phyloP scores from a whole-genome alignment of 2,113 vertebrate genomes.

The Sylvietta virens region DNA sequence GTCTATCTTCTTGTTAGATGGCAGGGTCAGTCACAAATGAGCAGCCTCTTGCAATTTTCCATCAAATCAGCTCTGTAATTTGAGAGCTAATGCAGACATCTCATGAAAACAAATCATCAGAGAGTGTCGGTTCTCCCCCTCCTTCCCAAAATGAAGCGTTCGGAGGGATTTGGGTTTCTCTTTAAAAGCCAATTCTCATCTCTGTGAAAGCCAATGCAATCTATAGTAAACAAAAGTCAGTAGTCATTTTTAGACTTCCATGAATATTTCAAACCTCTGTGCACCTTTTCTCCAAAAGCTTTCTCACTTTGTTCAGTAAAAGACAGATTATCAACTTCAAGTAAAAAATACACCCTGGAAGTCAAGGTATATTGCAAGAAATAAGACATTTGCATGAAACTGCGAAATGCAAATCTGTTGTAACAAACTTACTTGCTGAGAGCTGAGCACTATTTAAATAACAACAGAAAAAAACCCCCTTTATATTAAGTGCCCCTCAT shows the following conservation, averaged over 20 bases:
- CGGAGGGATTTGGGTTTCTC: background rate
- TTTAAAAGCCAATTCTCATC: conserved; percentile 37
- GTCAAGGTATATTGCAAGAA: background rate
- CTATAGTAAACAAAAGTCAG: conserved; percentile 30
- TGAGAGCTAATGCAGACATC: conserved; percentile 63
- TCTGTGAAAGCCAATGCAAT: conserved; percentile 19
- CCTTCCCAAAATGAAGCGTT: background rate
- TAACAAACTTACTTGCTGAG: background rate
- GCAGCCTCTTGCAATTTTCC: conserved; percentile 66
- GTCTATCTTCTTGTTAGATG: conserved; percentile 60
- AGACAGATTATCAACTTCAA: background rate
- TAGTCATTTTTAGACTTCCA: background rate
- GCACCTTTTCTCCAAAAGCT: background rate
- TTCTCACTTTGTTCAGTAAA: background rate
- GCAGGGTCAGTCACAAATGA: conserved; percentile 66
- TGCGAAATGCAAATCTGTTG: background rate
- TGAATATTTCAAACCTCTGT: conserved; percentile 26
- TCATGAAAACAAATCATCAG: conserved; percentile 59
- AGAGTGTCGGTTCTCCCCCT: background rate
- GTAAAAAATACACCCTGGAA: background rate
- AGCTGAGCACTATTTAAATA: background rate
- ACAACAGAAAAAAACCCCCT: background rate
- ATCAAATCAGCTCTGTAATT: conserved; percentile 59
- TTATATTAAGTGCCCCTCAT: background rate
- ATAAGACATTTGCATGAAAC: background rate